A percentile compares a stretch with the other conserved stretches of the same genome.
phyloP scores from a whole-genome alignment of 2,888 invertebrate genomes.

The Tineola bisselliella region DNA sequence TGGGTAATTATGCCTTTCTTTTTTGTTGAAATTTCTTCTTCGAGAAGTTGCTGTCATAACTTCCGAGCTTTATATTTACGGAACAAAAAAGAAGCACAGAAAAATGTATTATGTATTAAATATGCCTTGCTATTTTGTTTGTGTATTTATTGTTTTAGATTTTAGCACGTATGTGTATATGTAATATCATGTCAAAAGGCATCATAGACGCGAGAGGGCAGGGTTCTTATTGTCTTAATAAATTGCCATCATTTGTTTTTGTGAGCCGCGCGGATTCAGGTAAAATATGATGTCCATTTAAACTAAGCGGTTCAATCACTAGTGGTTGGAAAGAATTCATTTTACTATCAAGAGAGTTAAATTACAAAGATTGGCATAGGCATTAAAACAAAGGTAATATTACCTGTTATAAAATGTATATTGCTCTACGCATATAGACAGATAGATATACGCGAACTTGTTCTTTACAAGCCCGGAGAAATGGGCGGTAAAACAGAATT shows the following conservation, averaged over 20 bases:
- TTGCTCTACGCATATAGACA: neutral
- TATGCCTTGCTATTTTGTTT: too few relatives aligned
- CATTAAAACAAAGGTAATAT: neutral
- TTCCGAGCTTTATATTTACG: neutral
- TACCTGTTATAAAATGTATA: neutral
- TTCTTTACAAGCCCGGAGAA: conserved; percentile 25
- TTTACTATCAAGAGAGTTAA: neutral
- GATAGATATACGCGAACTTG: neutral
- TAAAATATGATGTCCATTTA: conserved; percentile 60
- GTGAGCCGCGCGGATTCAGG: conserved; percentile 39
- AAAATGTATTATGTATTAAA: too few relatives aligned
- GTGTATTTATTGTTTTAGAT: too few relatives aligned
- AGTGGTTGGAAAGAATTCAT: conserved; percentile 26
- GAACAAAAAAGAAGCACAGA: neutral
- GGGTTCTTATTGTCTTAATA: conserved; percentile 17
- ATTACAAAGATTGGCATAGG: neutral
- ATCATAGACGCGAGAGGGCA: neutral
- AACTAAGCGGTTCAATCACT: conserved; percentile 60
- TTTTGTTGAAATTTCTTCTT: neutral
- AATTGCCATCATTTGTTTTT: conserved; percentile 49
- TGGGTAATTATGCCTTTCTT: conserved; percentile 16
- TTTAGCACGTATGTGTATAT: neutral
- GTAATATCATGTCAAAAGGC: neutral
- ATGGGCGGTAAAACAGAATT: conserved; percentile 62
- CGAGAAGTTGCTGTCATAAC: neutral